phyloP scores from a whole-genome alignment of 1,140 invertebrate genomes.

The Leptonema lineaticorne region DNA sequence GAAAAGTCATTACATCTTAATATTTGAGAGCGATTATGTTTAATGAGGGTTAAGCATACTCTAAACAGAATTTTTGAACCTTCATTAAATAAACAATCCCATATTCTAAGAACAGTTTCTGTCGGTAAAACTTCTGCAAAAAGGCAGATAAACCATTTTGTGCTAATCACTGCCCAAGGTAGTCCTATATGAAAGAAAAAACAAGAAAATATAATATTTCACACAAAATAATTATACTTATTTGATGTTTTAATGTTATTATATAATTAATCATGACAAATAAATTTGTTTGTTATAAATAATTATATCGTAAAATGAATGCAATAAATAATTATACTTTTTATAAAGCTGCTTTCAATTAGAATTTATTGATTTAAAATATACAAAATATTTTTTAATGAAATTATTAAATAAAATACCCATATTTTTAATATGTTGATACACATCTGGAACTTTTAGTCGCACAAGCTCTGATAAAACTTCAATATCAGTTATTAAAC shows the following conservation, averaged over 20 bases:
- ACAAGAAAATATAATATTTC: slow-evolving; percentile 7
- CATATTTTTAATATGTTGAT: slow-evolving; percentile 74
- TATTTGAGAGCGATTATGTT: slow-evolving; percentile 68
- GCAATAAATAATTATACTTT: too few species aligned
- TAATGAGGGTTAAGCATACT: slow-evolving; percentile 82
- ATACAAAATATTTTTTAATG: too few species aligned
- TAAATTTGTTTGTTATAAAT: too few species aligned
- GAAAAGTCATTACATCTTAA: slow-evolving; percentile 74
- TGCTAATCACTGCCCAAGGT: slow-evolving; percentile 84
- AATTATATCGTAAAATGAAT: too few species aligned
- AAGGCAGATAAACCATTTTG: slow-evolving; percentile 93
- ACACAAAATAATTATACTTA: background rate
- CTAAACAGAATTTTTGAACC: slow-evolving; percentile 84
- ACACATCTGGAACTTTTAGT: slow-evolving; percentile 74
- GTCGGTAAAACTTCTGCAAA: slow-evolving; percentile 89
- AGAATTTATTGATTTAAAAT: too few species aligned
- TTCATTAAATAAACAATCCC: slow-evolving; percentile 95
- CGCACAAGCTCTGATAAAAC: slow-evolving; percentile 84
- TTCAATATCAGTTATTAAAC: slow-evolving; percentile 82
- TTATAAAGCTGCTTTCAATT: too few species aligned
- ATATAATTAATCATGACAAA: too few species aligned
- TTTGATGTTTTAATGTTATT: background rate
- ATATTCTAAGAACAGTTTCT: slow-evolving; percentile 88
- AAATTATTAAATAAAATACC: slow-evolving; percentile 47
- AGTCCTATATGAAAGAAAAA: slow-evolving; percentile 56